Conservation (phyloP, 2,797 vertebrate species). For the Acanthopagrus latus region DNA sequence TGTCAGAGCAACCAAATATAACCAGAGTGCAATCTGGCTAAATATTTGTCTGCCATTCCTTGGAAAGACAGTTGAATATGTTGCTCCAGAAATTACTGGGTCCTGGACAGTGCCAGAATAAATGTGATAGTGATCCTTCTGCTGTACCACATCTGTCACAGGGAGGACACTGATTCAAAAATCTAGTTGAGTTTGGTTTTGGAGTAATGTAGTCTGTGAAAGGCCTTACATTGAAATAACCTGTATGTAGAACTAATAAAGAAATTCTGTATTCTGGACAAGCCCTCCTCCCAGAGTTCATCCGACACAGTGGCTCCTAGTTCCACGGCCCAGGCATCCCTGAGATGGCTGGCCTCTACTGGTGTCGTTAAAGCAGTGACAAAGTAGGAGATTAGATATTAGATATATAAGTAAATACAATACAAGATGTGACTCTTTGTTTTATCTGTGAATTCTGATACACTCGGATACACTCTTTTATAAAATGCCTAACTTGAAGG, state of each 20-base stretch:
- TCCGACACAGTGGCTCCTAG: not conserved
- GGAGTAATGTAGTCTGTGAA: not conserved
- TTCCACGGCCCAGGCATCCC: not conserved
- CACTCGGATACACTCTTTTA: not conserved
- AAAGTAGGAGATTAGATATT: slow-evolving; percentile 22
- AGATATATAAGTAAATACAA: slow-evolving; percentile 17
- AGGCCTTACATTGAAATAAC: not conserved
- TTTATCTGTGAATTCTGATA: not conserved
- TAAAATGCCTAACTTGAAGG: not conserved
- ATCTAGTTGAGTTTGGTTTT: too few relatives aligned
- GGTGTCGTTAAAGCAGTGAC: not conserved
- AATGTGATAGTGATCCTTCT: too few relatives aligned
- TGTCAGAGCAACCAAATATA: too few relatives aligned
- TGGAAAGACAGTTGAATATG: too few relatives aligned
- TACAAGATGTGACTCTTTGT: not conserved
- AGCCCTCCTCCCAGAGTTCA: not conserved
- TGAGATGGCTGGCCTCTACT: not conserved
- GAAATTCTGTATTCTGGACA: too few relatives aligned
- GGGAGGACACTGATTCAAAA: too few relatives aligned
- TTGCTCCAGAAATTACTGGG: too few relatives aligned
- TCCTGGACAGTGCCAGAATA: too few relatives aligned
- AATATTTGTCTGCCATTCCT: too few relatives aligned
- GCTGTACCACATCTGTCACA: too few relatives aligned
- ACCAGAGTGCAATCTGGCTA: too few relatives aligned
- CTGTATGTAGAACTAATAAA: too few relatives aligned